Evolutionary conservation across 2,888 invertebrate species (phyloP), one percentile per base, ranked within the genome.

Genomic region (Chalcis sispes): DNA sequence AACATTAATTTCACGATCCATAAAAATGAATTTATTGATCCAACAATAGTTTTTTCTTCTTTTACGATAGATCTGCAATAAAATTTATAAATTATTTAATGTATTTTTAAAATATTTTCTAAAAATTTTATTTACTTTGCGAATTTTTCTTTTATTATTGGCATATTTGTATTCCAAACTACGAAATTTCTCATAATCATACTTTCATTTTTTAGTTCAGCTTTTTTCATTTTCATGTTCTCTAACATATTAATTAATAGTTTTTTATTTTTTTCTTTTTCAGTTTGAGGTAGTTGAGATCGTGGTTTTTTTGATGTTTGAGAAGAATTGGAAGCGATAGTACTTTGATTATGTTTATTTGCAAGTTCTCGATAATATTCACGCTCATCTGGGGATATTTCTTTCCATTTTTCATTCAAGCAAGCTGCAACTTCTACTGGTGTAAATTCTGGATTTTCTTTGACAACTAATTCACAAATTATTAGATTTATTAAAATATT

Each of bases 341-440:
- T 46, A n/a, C 15, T 40, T 20, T 77, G 48, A 4, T 62, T 66
- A 52, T 81, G 78, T 59, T 83, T 48, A 2, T 79, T 75, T 4
- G 80, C 79, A 10, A 81, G 61, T 61, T 84, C 83, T 27, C 79
- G 78, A 79, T 89, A 90, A 76, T 82, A 83, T 18, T 86, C 85
- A 65, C 87, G 88, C 74, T 90, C 89, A 46, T 88, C 87, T 1
- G 84, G 79, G 0, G 86, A 82, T 54, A 90, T 79, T 54, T 83
- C 77, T 76, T 86, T 86, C 90, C 90, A 90, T 3, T 83, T 81
- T 54, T 79, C 77, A 15, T 86, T 86, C 65, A 90, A 80, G n/a
- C 82, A 75, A 54, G 80, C 79, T n/a, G 89, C 89, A 7, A 89
- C 84, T 80, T 86, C 85, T 2, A 88, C 83, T 78, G 88, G 86